phyloP scores from a whole-genome alignment of 2,888 invertebrate species.

The Galeruca laticollis region DNA sequence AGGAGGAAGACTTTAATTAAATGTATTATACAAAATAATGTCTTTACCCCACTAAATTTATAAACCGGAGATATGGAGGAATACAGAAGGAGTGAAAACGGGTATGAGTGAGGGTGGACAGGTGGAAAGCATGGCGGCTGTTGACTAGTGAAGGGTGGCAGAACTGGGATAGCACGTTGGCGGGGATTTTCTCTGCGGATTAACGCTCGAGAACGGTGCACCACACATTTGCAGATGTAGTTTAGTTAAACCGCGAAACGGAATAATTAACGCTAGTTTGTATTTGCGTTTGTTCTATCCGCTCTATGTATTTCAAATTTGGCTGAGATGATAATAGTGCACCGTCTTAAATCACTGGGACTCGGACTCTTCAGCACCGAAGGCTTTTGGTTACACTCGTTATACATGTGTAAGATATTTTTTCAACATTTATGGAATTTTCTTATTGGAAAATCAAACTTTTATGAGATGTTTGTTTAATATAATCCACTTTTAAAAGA shows the following conservation, averaged over 20 bases:
- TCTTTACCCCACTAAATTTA: not conserved
- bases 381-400: not conserved
- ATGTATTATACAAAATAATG: not conserved
- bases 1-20: not conserved
- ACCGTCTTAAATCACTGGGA: conserved; percentile 29
- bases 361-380: not conserved
- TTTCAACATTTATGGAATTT: no score
- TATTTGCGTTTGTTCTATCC: conserved; percentile 51
- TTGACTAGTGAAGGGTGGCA: conserved; percentile 42
- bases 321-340: conserved; percentile 35
- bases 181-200: conserved; percentile 53
- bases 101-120: conserved; percentile 25
- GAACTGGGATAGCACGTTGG: conserved; percentile 43
- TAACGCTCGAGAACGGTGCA: conserved; percentile 52
- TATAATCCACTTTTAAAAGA: no score
- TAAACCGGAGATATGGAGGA: not conserved
- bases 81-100: conserved; percentile 4
- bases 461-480: no score
- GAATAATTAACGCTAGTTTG: conserved; percentile 58
- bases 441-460: no score
- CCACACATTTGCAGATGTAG: conserved; percentile 56
- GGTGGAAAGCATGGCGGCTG: conserved; percentile 35
- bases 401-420: not conserved
- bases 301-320: conserved; percentile 44
- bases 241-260: conserved; percentile 56